Evolutionary conservation across 2,797 vertebrate species (phyloP), one percentile per base, ranked within the genome.

Genomic region (Arnoldichthys spilopterus): DNA sequence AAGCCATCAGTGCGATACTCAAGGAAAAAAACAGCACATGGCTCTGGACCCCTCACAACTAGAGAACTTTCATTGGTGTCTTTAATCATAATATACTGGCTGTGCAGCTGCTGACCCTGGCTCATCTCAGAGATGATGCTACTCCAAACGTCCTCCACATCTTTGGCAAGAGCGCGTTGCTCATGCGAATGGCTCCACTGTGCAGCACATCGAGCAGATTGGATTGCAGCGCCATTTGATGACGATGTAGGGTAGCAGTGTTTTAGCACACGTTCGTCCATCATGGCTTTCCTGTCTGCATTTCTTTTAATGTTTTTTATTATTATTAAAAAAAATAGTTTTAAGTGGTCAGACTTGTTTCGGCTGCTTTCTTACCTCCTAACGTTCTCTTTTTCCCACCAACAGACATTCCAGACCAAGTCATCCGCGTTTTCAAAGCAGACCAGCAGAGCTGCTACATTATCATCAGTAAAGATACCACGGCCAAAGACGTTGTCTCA

Each of bases 361-460:
- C 28, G n/a, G 9, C 26, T 49, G 16, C 6, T 18, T 28, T 20
- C 18, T 34, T 16, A 11, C 28, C 9, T n/a, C 9, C 53, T 30
- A 9, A 24, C 12, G 18, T 75, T 20, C 62, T 73, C 34, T 15
- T 32, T 15, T 43, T 61, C 24, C 16, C 43, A 0, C 61, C 28
- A 30, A 32, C 82, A 99, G 97, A 99, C 89, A 95, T 97, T 88
- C 97, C 96, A 0, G 97, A 98, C 89, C 97, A 98, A 90, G 97
- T 98, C 81, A 98, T 99, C 59, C 90, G 97, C 63, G 96, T 99
- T 83, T 99, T 98, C 89, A 98, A 96, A 89, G 96, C 96, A 0
- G 97, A 98, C 90, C 97, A 99, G 85, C 97, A 98, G 90, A 98
- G 97, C 80, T 98, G 97, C 88, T 98, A 98, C 91, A 96, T 99